A percentile compares a stretch with the other conserved stretches of the same genome.
Conservation (phyloP, 2,797 vertebrate genomes). For the Crenuchus spilurus region DNA sequence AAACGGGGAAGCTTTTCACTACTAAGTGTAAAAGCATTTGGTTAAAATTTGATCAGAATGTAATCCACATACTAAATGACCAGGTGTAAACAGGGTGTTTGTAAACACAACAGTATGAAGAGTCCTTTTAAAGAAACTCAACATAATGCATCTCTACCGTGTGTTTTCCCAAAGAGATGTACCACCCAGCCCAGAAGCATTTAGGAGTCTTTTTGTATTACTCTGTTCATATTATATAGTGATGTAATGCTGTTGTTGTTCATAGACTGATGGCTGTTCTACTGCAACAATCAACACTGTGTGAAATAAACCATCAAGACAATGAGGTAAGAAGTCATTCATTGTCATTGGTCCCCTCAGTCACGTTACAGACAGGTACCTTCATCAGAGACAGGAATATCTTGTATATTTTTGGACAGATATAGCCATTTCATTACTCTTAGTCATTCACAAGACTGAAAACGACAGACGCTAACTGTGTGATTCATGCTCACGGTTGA, state of each 20-base stretch:
- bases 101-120: too few species aligned
- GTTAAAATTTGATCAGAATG: too few species aligned
- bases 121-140: not conserved
- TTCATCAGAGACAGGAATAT: not conserved
- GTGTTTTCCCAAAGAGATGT: not conserved
- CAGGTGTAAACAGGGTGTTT: too few species aligned
- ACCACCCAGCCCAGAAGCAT: not conserved
- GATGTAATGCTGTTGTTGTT: slow-evolving; percentile 2
- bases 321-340: slow-evolving; percentile 78
- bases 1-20: too few species aligned
- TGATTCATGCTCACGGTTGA: slow-evolving; percentile 19
- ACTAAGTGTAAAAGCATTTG: too few species aligned
- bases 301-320: slow-evolving; percentile 89
- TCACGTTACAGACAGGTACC: not conserved
- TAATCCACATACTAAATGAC: too few species aligned
- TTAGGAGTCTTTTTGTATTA: not conserved
- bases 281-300: slow-evolving; percentile 83
- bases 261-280: slow-evolving; percentile 82
- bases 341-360: too few species aligned
- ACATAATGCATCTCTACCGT: not conserved
- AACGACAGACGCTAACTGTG: not conserved
- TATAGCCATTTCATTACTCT: not conserved
- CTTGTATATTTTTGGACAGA: not conserved
- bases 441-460: not conserved
- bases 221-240: not conserved